Evolutionary conservation across 2,888 invertebrate genomes (phyloP).

Genomic region (Lepidocyrtoides sp.): DNA sequence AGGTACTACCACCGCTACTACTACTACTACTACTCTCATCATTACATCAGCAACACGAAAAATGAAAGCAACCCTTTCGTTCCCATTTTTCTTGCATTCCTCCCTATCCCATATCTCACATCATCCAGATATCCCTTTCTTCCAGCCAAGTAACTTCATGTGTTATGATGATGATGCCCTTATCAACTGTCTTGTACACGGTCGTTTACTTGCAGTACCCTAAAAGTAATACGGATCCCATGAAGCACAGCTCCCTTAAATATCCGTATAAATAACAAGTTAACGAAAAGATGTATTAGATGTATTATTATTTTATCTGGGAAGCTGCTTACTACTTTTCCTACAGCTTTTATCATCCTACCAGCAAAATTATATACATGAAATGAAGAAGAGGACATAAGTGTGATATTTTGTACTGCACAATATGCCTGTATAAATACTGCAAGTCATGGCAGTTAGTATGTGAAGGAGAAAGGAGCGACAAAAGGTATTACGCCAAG

Average conservation of each 20-base stretch:
- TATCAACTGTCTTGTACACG: constrained; percentile 57
- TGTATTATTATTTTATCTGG: constrained; percentile 65
- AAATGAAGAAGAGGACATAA: background rate
- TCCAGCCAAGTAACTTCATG: constrained; percentile 61
- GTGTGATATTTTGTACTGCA: constrained; percentile 50
- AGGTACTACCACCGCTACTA: constrained; percentile 38
- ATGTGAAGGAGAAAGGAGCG: constrained; percentile 60
- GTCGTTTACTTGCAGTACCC: constrained; percentile 12
- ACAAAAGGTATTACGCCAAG: constrained; percentile 54
- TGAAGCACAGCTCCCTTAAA: constrained; percentile 39
- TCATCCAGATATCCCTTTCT: constrained; percentile 70
- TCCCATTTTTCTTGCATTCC: constrained; percentile 54
- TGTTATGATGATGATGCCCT: constrained; percentile 54
- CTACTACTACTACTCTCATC: no score
- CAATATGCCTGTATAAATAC: constrained; percentile 27
- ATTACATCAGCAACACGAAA: constrained; percentile 13
- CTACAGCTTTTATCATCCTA: constrained; percentile 60
- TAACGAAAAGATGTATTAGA: constrained; percentile 66
- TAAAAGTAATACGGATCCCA: constrained; percentile 1
- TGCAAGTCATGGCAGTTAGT: background rate
- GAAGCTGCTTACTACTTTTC: constrained; percentile 47
- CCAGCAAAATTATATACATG: constrained; percentile 46
- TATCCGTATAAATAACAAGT: constrained; percentile 63
- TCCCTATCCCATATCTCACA: constrained; percentile 43
- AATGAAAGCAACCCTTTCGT: constrained; percentile 60